Base-by-base conservation (phyloP, 1,140 invertebrate genomes). In the Microplitis mediator region DNA sequence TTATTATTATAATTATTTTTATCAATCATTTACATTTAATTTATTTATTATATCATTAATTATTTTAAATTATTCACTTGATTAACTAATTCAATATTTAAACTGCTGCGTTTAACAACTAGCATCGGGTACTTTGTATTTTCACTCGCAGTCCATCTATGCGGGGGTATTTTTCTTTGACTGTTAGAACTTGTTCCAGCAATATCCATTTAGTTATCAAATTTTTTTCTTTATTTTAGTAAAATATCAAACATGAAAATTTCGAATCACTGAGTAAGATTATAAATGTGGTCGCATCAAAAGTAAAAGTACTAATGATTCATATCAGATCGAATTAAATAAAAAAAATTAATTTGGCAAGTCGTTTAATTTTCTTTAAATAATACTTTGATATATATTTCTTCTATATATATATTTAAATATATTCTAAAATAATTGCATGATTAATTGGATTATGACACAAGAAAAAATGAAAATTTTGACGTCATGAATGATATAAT, bases 321-420 rank as follows among this genome's bases (percentile, higher is more conserved):
- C n/a, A 32, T 51, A 14, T 16, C 3, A 9, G n/a, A 51, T 71
- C 8, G 11, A 39, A 63, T 66, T 63, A 73, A 62, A 39, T 69
- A 71, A 56, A 69, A 71, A 63, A 54, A 74, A 50, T 56, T 62
- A 77, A 72, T 70, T 82, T 82, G 77, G 79, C 79, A 78, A 76
- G 72, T 73, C 23, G 71, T 75, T 52, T 61, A 56, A 39, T 32
- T 76, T 76, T 77, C 76, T 82, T 81, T 80, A 80, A 82, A 82
- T 80, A 80, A 81, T 80, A 16, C 54, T 35, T 68, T 3, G 54
- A 52, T 16, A 51, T 23, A 65, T 36, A 2, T 64, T 64, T 31
- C 39, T 13, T 23, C 0, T 23, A 23, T 23, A 23, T 23, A 23
- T 23, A 2, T 23, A 4, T 64, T 35, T 36, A 64, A 64, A 9